phyloP scores from a whole-genome alignment of 1,140 invertebrate species.

The Aphis gossypii region DNA sequence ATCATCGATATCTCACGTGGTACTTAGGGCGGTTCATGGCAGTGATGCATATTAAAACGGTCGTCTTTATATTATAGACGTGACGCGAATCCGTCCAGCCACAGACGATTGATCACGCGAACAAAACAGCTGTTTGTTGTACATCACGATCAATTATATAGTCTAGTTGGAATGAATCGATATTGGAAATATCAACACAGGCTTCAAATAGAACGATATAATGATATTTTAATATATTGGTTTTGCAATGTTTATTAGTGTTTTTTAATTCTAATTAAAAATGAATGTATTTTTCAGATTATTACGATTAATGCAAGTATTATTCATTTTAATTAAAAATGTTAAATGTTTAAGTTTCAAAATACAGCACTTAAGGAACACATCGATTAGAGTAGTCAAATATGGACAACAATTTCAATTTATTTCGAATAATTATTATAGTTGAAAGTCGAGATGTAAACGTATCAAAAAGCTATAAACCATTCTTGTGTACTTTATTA shows the following conservation, averaged over 20 bases:
- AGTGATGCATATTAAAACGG: constrained; percentile 25
- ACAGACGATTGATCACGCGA: not conserved
- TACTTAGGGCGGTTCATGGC: not conserved
- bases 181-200: not conserved
- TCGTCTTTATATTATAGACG: not conserved
- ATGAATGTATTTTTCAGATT: not conserved
- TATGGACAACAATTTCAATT: not conserved
- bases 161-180: not conserved
- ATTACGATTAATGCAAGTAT: not conserved
- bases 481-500: not conserved
- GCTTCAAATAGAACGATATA: not conserved
- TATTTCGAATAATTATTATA: not conserved
- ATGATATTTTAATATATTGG: not conserved
- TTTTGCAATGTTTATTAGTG: not conserved
- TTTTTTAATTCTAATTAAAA: not conserved
- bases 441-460: not conserved
- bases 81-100: constrained; percentile 23
- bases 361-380: not conserved
- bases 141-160: not conserved
- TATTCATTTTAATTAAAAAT: not conserved
- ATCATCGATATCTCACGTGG: constrained; percentile 28
- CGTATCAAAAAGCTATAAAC: not conserved
- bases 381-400: not conserved
- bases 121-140: not conserved
- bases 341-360: not conserved